These are phyloP conservation scores for Epinotia brunnichana DNA, from an alignment of 2,888 invertebrate species.

Conservation along the genomic window DNA sequence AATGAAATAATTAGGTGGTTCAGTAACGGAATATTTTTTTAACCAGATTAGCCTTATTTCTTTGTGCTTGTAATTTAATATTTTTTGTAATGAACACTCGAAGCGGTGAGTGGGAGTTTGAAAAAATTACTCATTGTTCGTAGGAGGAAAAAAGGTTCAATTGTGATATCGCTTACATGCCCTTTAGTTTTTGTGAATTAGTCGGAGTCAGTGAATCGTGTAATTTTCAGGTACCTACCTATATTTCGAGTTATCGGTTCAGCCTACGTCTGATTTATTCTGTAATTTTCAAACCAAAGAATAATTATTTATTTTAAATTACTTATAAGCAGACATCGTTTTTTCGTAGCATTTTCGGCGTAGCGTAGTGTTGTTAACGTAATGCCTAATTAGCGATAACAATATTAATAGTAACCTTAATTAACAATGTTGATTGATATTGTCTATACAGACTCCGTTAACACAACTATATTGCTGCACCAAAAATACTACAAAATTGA, in stretches of 20 bases:
- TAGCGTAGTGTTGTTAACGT: no score
- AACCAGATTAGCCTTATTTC: slow-evolving; percentile 64
- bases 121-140: slow-evolving; percentile 65
- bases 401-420: no score
- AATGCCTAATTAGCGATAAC: no score
- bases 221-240: slow-evolving; percentile 35
- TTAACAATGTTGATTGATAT: no score
- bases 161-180: slow-evolving; percentile 53
- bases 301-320: background rate
- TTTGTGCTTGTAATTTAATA: slow-evolving; percentile 80
- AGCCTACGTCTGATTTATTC: background rate
- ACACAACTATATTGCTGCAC: no score
- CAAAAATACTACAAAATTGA: no score
- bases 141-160: slow-evolving; percentile 57
- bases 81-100: slow-evolving; percentile 74
- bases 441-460: no score
- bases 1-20: slow-evolving; percentile 80
- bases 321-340: no score
- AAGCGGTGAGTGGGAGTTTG: slow-evolving; percentile 65
- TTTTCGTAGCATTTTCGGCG: no score
- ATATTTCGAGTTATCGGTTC: slow-evolving; percentile 17
- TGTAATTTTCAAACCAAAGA: background rate
- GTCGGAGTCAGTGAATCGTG: slow-evolving; percentile 36
- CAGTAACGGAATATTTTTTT: slow-evolving; percentile 77
- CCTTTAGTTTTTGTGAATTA: slow-evolving; percentile 44